These are phyloP conservation scores for Eupithecia pulchellata DNA, from an alignment of 2,888 invertebrate genomes.

Conservation along the genomic window DNA sequence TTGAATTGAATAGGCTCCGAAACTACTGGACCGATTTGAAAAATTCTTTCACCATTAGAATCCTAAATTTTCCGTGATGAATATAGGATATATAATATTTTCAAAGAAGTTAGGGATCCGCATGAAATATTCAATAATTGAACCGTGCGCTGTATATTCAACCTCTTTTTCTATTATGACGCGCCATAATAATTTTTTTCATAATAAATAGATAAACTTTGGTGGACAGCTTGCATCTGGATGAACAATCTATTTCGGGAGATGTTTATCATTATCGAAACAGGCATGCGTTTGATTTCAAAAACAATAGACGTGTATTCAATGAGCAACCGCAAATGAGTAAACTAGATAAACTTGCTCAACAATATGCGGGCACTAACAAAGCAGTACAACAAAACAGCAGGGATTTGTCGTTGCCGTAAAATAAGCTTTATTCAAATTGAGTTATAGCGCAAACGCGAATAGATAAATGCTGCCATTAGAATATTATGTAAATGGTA, in stretches of 20 bases:
- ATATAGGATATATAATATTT: no score
- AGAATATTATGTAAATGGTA: conserved; percentile 39
- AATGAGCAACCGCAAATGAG: conserved; percentile 51
- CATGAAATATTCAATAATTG: no score
- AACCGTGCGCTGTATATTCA: no score
- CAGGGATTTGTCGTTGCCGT: neutral
- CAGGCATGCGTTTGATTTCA: conserved; percentile 2
- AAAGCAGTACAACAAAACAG: conserved; percentile 1
- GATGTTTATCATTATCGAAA: neutral
- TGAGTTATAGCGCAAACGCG: neutral
- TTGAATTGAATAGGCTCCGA: no score
- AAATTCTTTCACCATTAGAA: no score
- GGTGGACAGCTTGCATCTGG: neutral
- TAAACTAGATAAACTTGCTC: conserved; percentile 49
- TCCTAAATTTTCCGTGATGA: no score
- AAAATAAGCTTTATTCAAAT: conserved; percentile 9
- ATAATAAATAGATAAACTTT: no score
- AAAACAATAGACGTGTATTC: conserved; percentile 34
- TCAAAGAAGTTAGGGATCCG: no score
- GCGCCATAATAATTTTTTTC: no score
- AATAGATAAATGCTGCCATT: conserved; percentile 26
- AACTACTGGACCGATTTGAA: no score
- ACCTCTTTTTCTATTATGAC: no score
- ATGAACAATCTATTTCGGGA: neutral
- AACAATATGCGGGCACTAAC: conserved; percentile 35